These are phyloP conservation scores for Bettongia penicillata DNA, from an alignment of 2,113 vertebrate species.

Conservation along the genomic window DNA sequence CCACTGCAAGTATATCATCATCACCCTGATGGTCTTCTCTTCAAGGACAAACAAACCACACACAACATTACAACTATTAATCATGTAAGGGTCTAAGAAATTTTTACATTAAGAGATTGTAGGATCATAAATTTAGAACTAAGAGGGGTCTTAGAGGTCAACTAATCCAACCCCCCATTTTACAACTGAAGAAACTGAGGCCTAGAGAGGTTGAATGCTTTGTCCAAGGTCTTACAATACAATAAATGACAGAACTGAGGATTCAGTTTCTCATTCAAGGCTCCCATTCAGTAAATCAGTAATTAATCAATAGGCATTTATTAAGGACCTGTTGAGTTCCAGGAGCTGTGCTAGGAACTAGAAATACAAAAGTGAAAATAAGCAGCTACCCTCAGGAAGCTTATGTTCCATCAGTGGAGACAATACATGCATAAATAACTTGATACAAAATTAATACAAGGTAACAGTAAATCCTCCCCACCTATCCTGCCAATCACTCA, in stretches of 20 bases:
- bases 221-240: background rate
- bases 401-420: background rate
- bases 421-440: background rate
- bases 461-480: background rate
- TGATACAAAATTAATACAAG: background rate
- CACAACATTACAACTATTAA: too few relatives aligned
- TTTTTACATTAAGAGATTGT: background rate
- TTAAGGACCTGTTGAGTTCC: background rate
- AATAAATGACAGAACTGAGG: background rate
- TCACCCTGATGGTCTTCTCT: too few relatives aligned
- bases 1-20: too few relatives aligned
- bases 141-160: too few relatives aligned
- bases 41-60: too few relatives aligned
- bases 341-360: background rate
- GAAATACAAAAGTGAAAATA: background rate
- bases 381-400: background rate
- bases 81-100: background rate
- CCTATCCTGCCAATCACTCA: background rate
- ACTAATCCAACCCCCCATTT: too few relatives aligned
- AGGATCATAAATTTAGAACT: background rate
- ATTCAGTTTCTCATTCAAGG: background rate
- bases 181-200: background rate
- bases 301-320: background rate
- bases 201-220: background rate
- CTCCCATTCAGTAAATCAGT: background rate